phyloP scores from a whole-genome alignment of 2,113 vertebrate genomes.

The Mirza zaza region DNA sequence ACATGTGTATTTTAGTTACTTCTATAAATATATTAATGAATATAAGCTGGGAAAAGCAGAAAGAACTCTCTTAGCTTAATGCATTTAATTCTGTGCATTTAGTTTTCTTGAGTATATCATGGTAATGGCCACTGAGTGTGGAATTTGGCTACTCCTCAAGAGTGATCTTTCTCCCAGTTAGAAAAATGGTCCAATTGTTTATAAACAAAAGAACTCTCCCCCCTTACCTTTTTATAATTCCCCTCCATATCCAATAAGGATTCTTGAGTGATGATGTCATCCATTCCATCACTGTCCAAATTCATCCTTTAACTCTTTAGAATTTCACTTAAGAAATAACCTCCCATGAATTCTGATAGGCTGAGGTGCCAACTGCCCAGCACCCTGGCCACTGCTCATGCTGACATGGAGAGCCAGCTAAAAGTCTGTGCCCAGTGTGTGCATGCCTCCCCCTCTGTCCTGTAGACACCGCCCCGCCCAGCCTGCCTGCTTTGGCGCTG shows the following conservation, averaged over 20 bases:
- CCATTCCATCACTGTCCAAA: slow-evolving; percentile 86
- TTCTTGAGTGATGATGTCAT: slow-evolving; percentile 89
- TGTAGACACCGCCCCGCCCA: neutral
- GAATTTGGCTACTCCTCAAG: slow-evolving; percentile 47
- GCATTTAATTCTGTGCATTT: slow-evolving; percentile 43
- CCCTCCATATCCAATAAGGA: slow-evolving; percentile 85
- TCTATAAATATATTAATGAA: neutral
- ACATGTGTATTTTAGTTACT: neutral
- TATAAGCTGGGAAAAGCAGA: neutral
- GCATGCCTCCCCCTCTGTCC: neutral
- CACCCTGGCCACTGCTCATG: slow-evolving; percentile 38
- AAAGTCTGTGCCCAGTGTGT: neutral
- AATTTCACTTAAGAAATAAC: slow-evolving; percentile 53
- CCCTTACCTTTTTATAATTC: slow-evolving; percentile 95
- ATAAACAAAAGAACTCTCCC: slow-evolving; percentile 71
- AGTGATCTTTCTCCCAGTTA: slow-evolving; percentile 56
- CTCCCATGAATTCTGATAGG: slow-evolving; percentile 51
- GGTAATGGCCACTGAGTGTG: slow-evolving; percentile 18
- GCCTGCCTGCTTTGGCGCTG: slow-evolving; percentile 57
- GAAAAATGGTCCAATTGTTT: slow-evolving; percentile 67
- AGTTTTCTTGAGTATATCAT: slow-evolving; percentile 25
- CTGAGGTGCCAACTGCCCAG: neutral
- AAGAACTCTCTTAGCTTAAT: neutral
- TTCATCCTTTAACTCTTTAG: slow-evolving; percentile 81
- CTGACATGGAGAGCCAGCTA: slow-evolving; percentile 37